phyloP scores from a whole-genome alignment of 2,888 invertebrate genomes.

The Pedicia rivosa region DNA sequence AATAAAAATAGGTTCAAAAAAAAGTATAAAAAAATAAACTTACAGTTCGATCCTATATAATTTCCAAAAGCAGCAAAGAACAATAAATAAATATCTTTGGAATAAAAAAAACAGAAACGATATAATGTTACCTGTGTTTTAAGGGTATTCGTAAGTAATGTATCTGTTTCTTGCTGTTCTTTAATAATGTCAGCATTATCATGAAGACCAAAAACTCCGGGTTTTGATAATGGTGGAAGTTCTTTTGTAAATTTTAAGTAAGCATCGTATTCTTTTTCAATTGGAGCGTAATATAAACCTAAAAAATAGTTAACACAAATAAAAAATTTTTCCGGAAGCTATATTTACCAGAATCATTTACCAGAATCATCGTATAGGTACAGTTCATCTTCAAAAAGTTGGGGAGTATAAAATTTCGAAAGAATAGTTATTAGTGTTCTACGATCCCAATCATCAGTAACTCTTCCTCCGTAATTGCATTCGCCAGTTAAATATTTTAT shows the following conservation, averaged over 20 bases:
- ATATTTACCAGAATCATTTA: constrained; percentile 14
- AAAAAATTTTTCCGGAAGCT: too few species aligned
- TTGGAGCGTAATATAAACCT: constrained; percentile 56
- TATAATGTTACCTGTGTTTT: constrained; percentile 53
- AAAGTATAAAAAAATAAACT: constrained; percentile 16
- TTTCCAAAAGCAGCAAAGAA: background rate
- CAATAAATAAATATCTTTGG: constrained; percentile 1
- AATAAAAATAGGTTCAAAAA: background rate
- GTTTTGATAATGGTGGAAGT: constrained; percentile 61
- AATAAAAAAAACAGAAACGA: background rate
- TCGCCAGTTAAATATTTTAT: constrained; percentile 83
- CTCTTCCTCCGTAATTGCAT: constrained; percentile 91
- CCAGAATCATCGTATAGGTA: constrained; percentile 53
- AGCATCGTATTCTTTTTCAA: constrained; percentile 51
- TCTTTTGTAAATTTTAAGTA: constrained; percentile 48
- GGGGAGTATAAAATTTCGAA: constrained; percentile 57
- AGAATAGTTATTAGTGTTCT: constrained; percentile 71
- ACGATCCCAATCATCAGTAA: constrained; percentile 92
- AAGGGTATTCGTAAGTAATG: constrained; percentile 54
- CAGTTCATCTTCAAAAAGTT: constrained; percentile 40
- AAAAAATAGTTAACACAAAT: background rate
- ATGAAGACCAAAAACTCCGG: constrained; percentile 83
- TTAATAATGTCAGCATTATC: constrained; percentile 86
- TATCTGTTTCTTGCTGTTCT: constrained; percentile 72
- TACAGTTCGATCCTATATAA: constrained; percentile 30